phyloP scores from a whole-genome alignment of 2,113 vertebrate species.

The Hoplias malabaricus region DNA sequence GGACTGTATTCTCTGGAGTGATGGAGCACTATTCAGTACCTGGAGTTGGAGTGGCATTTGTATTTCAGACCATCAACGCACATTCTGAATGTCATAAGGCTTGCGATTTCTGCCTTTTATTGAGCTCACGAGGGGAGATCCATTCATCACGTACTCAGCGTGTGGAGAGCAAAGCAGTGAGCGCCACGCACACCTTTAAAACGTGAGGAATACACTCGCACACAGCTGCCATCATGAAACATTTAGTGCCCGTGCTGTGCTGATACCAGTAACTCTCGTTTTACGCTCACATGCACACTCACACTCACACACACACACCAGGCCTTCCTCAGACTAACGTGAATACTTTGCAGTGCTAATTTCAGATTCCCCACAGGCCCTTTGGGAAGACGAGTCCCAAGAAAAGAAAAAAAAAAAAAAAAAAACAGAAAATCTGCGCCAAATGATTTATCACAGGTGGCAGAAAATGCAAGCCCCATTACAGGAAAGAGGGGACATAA shows the following conservation, averaged over 20 bases:
- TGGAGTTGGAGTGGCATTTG: background rate
- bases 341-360: slow-evolving; percentile 72
- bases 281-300: slow-evolving; percentile 49
- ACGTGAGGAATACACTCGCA: slow-evolving; percentile 15
- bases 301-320: too few relatives aligned
- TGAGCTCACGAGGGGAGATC: slow-evolving; percentile 20
- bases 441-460: slow-evolving; percentile 45
- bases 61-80: background rate
- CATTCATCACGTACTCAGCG: slow-evolving; percentile 20
- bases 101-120: background rate
- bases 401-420: slow-evolving; percentile 53
- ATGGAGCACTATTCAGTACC: too few relatives aligned
- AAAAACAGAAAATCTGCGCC: background rate
- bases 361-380: slow-evolving; percentile 55
- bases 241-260: slow-evolving; percentile 47
- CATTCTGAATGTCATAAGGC: background rate
- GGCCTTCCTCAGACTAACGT: slow-evolving; percentile 53
- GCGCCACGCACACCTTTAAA: background rate
- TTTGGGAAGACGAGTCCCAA: slow-evolving; percentile 41
- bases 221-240: slow-evolving; percentile 49
- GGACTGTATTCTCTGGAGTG: too few relatives aligned
- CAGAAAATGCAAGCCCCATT: too few relatives aligned
- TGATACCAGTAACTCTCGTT: slow-evolving; percentile 56
- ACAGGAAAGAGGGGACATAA: too few relatives aligned
- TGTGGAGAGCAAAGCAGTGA: slow-evolving; percentile 16